Evolutionary conservation across 30 jellyfish, hydroid and myxozoan species (phyloP).

Genomic region (Hydractinia symbiolongicarpus): DNA sequence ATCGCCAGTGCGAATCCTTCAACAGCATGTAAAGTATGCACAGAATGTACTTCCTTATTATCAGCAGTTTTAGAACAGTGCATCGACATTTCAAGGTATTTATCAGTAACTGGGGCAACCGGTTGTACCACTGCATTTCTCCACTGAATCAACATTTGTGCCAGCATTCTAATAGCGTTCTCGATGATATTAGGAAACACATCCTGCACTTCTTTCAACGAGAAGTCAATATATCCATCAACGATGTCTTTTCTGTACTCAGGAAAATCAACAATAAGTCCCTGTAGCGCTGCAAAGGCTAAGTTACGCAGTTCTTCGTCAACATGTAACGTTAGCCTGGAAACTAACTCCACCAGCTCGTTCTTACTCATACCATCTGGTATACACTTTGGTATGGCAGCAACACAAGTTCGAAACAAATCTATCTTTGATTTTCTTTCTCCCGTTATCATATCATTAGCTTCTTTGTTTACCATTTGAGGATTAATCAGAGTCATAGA

Average conservation of each 20-base stretch:
- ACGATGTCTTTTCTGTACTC: constrained; percentile 90
- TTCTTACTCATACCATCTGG: constrained; percentile 96
- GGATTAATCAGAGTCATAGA: constrained; percentile 94
- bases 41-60: constrained; percentile 32
- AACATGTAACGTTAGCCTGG: constrained; percentile 79
- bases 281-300: constrained; percentile 94
- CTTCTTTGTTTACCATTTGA: constrained; percentile 77
- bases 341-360: constrained; percentile 86
- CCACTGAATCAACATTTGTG: constrained; percentile 87
- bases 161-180: constrained; percentile 68
- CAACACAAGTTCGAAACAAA: constrained; percentile 92
- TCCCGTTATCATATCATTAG: constrained; percentile 89
- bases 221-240: constrained; percentile 70
- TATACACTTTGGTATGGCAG: constrained; percentile 98
- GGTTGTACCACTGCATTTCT: constrained; percentile 68
- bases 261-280: constrained; percentile 86
- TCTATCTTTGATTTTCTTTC: constrained; percentile 94
- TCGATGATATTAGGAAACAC: constrained; percentile 67
- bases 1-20: constrained; percentile 94
- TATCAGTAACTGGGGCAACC: constrained; percentile 47
- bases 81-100: constrained; percentile 95
- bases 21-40: constrained; percentile 83
- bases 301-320: constrained; percentile 87
- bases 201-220: constrained; percentile 81
- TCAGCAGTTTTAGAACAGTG: constrained; percentile 60